These are phyloP conservation scores for Odontamblyopus rebecca DNA, from an alignment of 2,797 vertebrate genomes.

Conservation along the genomic window DNA sequence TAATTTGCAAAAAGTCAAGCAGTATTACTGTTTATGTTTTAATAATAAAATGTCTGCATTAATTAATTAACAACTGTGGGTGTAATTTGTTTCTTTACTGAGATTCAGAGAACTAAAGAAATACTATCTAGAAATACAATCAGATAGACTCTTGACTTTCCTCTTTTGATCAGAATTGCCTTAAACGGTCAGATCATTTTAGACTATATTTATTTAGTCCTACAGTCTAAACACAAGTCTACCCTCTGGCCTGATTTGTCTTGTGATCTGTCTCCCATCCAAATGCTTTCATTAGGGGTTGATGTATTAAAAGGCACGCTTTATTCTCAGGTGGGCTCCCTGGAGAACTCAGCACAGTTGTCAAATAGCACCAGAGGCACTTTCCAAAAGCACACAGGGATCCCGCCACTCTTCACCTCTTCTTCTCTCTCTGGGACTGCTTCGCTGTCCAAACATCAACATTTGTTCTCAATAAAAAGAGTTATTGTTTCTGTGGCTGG, in stretches of 20 bases:
- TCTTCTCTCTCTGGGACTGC: slow-evolving; percentile 58
- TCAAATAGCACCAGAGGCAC: slow-evolving; percentile 77
- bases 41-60: not conserved
- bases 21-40: not conserved
- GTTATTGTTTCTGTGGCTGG: slow-evolving; percentile 85
- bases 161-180: slow-evolving; percentile 27
- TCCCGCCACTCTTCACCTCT: slow-evolving; percentile 53
- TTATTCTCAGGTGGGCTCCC: slow-evolving; percentile 86
- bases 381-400: slow-evolving; percentile 67
- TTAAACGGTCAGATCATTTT: no score
- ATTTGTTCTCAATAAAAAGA: slow-evolving; percentile 90
- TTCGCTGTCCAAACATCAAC: slow-evolving; percentile 85
- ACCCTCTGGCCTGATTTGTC: slow-evolving; percentile 57
- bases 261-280: slow-evolving; percentile 43
- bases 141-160: not conserved
- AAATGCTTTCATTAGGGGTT: slow-evolving; percentile 75
- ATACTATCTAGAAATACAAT: not conserved
- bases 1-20: not conserved
- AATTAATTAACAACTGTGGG: not conserved
- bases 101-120: not conserved
- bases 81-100: not conserved
- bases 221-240: slow-evolving; percentile 37
- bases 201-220: slow-evolving; percentile 32
- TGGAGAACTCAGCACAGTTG: slow-evolving; percentile 67
- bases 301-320: slow-evolving; percentile 84